These are phyloP conservation scores for pig (Sus scrofa) DNA, from an alignment of 2,113 vertebrate genomes.

Conservation along the genomic window DNA sequence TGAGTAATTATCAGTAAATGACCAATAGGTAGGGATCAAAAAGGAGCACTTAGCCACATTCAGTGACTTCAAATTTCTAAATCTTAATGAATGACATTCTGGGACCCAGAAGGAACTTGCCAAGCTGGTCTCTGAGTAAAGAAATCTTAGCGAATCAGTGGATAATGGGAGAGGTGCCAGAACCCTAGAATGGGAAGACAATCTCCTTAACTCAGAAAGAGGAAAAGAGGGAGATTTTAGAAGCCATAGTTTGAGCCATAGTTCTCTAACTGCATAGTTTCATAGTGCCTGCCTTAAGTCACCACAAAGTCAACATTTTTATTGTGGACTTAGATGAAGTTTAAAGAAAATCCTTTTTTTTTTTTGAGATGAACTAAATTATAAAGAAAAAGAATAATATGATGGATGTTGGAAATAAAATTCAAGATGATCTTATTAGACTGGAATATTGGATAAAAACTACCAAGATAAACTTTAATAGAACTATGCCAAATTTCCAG, in stretches of 20 bases:
- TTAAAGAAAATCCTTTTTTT: not conserved
- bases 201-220: constrained; percentile 22
- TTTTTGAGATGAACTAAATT: not conserved
- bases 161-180: not conserved
- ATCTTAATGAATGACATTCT: not conserved
- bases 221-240: not conserved
- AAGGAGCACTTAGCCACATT: not conserved
- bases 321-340: not conserved
- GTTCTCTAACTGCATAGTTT: not conserved
- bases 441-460: not conserved
- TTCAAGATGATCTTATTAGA: not conserved
- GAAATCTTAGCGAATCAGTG: not conserved
- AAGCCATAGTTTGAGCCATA: not conserved
- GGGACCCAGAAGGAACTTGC: not conserved
- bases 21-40: not conserved
- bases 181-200: not conserved
- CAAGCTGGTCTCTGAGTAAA: not conserved
- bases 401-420: constrained; percentile 18
- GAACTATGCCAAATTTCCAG: not conserved
- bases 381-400: constrained; percentile 7
- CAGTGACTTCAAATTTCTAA: not conserved
- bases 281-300: not conserved
- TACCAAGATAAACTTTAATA: constrained; percentile 14
- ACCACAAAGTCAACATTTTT: not conserved
- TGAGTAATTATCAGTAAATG: constrained; percentile 33